A percentile compares a stretch with the other conserved stretches of the same genome.
Evolutionary conservation across 2,113 vertebrate species (phyloP).

Genomic region (Ovis aries): DNA sequence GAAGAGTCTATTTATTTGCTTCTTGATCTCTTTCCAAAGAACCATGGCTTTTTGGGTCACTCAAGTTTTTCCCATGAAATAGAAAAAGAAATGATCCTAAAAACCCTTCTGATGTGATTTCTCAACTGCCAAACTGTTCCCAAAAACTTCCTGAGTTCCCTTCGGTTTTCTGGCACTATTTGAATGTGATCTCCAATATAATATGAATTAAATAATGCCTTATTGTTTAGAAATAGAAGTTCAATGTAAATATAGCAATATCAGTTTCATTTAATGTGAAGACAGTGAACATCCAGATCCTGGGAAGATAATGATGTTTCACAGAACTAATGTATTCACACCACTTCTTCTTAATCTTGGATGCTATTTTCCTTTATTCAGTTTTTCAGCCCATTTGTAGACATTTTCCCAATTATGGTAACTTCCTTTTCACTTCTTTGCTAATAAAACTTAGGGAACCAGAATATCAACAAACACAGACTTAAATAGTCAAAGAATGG

Average conservation of each 20-base stretch:
- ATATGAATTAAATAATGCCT: not conserved
- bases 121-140: conserved; percentile 17
- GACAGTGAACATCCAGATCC: not conserved
- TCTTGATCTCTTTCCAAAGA: conserved; percentile 56
- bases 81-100: conserved; percentile 37
- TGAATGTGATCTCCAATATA: not conserved
- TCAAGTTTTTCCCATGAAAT: conserved; percentile 45
- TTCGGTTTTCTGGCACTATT: not conserved
- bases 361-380: not conserved
- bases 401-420: not conserved
- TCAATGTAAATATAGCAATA: not conserved
- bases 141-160: conserved; percentile 38
- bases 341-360: not conserved
- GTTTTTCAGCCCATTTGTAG: not conserved
- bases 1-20: conserved; percentile 52
- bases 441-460: not conserved
- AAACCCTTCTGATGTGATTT: conserved; percentile 17
- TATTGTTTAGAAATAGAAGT: not conserved
- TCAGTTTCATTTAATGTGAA: not conserved
- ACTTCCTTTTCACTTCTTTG: not conserved
- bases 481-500: not conserved
- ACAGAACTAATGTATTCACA: not conserved
- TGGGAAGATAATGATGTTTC: not conserved
- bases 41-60: conserved; percentile 32
- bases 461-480: not conserved